Evolutionary conservation across 2,113 vertebrate genomes (phyloP).

Genomic region (Thryonomys swinderianus): DNA sequence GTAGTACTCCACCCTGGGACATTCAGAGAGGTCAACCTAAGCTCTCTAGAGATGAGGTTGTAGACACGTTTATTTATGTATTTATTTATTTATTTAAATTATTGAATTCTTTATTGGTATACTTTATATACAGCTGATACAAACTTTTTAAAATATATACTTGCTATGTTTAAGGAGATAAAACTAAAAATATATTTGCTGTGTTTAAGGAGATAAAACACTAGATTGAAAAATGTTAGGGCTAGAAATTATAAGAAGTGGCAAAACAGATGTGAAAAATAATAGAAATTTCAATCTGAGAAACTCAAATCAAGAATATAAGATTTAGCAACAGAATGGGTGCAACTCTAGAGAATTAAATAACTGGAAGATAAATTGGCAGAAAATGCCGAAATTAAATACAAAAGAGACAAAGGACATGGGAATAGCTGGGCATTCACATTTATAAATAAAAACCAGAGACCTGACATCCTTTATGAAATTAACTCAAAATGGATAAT

Average conservation of each 20-base stretch:
- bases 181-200: not conserved
- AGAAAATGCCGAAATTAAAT: not conserved
- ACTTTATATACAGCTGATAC: too few relatives aligned
- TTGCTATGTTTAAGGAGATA: too few relatives aligned
- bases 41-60: not conserved
- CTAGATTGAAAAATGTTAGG: not conserved
- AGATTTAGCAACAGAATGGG: not conserved
- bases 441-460: not conserved
- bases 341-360: not conserved
- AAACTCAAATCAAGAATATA: conserved; percentile 7
- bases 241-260: not conserved
- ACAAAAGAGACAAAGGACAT: not conserved
- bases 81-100: too few relatives aligned
- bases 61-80: too few relatives aligned
- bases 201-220: conserved; percentile 14
- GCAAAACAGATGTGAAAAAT: conserved; percentile 3
- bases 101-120: too few relatives aligned
- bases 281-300: not conserved
- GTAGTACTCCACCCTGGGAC: not conserved
- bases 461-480: not conserved
- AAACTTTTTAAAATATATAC: not conserved
- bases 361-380: not conserved
- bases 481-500: not conserved
- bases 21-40: not conserved
- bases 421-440: not conserved